phyloP scores from a whole-genome alignment of 2,888 invertebrate species.

The Drosophila leonis region DNA sequence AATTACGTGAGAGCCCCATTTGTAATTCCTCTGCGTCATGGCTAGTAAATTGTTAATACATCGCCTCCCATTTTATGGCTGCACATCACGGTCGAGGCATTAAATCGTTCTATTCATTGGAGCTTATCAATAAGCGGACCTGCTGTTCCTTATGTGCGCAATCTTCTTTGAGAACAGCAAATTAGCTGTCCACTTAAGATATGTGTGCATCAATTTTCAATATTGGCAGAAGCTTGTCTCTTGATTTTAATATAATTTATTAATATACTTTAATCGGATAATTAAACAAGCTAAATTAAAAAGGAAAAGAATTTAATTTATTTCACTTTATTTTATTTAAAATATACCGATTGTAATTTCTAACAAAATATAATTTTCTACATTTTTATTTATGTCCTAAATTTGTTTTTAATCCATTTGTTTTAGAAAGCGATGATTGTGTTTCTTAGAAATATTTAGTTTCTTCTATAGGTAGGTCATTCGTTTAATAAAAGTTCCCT shows the following conservation, averaged over 20 bases:
- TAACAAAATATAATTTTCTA: no score
- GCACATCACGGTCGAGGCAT: constrained; percentile 45
- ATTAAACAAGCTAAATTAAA: background rate
- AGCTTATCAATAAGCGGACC: constrained; percentile 15
- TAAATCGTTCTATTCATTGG: constrained; percentile 37
- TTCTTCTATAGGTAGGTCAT: no score
- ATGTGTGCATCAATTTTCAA: background rate
- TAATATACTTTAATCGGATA: background rate
- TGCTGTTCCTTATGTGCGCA: background rate
- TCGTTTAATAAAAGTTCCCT: no score
- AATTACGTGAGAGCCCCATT: constrained; percentile 41
- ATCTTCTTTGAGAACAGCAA: background rate
- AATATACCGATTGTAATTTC: no score
- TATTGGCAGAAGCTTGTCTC: background rate
- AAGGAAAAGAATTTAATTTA: background rate
- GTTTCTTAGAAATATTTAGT: no score
- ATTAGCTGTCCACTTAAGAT: constrained; percentile 8
- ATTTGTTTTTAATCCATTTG: no score
- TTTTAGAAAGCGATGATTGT: no score
- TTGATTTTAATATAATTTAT: background rate
- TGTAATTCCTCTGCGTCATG: constrained; percentile 34
- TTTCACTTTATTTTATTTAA: no score
- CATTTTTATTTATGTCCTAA: no score
- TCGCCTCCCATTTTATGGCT: constrained; percentile 38
- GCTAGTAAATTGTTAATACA: constrained; percentile 37